These are phyloP conservation scores for Pyrocoelia pectoralis DNA, from an alignment of 2,888 invertebrate species.

Conservation along the genomic window DNA sequence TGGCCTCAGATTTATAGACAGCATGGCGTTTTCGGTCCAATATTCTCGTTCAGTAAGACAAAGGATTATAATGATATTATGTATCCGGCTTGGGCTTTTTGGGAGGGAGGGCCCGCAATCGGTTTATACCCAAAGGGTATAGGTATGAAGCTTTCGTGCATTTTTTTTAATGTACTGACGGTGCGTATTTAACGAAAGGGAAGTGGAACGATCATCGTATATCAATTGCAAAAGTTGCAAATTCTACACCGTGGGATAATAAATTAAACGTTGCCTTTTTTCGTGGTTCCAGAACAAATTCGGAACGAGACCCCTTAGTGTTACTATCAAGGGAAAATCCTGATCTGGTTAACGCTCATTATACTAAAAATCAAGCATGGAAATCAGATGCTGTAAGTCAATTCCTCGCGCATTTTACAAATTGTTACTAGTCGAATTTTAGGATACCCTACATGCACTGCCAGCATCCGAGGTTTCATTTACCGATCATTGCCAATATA, in stretches of 20 bases:
- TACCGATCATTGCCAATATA: conserved; percentile 92
- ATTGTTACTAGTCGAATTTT: conserved; percentile 26
- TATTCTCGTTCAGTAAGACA: conserved; percentile 97
- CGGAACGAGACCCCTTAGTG: conserved; percentile 88
- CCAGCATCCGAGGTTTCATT: conserved; percentile 89
- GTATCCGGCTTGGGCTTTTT: conserved; percentile 97
- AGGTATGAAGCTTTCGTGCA: conserved; percentile 43
- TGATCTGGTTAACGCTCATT: conserved; percentile 87
- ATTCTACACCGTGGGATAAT: conserved; percentile 77
- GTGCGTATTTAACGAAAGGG: conserved; percentile 62
- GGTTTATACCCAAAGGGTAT: conserved; percentile 91
- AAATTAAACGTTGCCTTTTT: conserved; percentile 84
- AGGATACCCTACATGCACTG: conserved; percentile 86
- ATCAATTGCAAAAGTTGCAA: conserved; percentile 65
- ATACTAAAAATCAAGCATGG: conserved; percentile 99
- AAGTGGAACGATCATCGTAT: conserved; percentile 87
- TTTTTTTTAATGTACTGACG: too few relatives aligned
- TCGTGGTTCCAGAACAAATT: conserved; percentile 92
- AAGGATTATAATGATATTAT: conserved; percentile 86
- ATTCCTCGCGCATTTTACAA: background rate
- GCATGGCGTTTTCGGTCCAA: conserved; percentile 73
- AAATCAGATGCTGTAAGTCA: conserved; percentile 80
- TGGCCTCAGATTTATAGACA: conserved; percentile 85
- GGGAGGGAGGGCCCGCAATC: conserved; percentile 98
- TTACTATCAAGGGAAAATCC: conserved; percentile 79